A percentile compares a stretch with the other conserved stretches of the same genome.
phyloP scores from a whole-genome alignment of 2,113 vertebrate species.

The Chaetodon auriga region DNA sequence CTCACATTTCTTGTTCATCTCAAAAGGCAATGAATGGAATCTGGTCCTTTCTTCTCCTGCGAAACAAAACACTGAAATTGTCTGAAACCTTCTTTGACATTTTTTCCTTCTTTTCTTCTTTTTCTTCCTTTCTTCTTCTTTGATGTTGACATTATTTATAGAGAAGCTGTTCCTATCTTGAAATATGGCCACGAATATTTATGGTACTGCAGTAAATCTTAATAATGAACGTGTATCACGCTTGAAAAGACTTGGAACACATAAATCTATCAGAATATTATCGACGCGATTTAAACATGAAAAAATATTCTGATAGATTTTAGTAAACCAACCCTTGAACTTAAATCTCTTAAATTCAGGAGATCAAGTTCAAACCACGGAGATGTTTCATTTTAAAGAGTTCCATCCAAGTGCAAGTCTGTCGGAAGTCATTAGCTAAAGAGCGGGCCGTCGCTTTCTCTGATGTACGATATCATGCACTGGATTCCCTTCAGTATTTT shows the following conservation, averaged over 20 bases:
- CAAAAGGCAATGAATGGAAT: constrained; percentile 58
- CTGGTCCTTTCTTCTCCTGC: constrained; percentile 25
- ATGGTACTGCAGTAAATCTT: not conserved
- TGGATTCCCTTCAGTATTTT: constrained; percentile 58
- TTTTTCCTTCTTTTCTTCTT: no score
- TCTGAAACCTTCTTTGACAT: constrained; percentile 5
- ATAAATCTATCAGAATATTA: not conserved
- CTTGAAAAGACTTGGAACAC: not conserved
- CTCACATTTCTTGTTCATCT: constrained; percentile 47
- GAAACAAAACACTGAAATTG: constrained; percentile 10
- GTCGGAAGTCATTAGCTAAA: not conserved
- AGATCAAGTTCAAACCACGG: not conserved
- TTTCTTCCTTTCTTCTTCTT: not conserved
- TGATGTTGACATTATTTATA: constrained; percentile 22
- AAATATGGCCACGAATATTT: not conserved
- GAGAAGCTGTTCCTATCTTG: constrained; percentile 4
- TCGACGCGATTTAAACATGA: not conserved
- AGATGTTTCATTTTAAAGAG: not conserved
- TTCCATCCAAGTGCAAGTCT: not conserved
- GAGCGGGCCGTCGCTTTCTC: not conserved
- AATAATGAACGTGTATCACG: not conserved
- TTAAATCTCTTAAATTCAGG: not conserved
- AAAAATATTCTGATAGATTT: not conserved
- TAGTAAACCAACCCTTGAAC: not conserved
- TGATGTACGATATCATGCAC: not conserved